Conservation (phyloP, 2,113 vertebrate genomes). For the Herpetotheres cachinnans region DNA sequence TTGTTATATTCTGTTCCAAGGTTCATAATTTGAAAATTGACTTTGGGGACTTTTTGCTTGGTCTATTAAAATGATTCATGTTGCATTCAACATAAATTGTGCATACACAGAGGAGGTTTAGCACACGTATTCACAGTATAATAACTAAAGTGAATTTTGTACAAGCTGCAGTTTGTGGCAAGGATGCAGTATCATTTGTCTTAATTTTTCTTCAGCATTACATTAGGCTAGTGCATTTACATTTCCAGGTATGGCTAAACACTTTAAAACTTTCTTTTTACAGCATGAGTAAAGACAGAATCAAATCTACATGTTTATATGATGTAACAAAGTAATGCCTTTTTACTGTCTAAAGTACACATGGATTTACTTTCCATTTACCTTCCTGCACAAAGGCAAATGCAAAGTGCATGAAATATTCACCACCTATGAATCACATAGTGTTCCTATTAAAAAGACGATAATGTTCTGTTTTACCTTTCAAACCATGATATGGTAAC, state of each 20-base stretch:
- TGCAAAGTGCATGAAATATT: conserved; percentile 92
- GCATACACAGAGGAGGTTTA: conserved; percentile 91
- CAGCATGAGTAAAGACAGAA: conserved; percentile 80
- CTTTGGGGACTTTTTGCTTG: conserved; percentile 85
- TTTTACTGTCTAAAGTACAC: conserved; percentile 90
- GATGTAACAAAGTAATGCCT: conserved; percentile 89
- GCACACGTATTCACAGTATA: conserved; percentile 77
- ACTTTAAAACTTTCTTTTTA: conserved; percentile 83
- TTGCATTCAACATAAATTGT: conserved; percentile 92
- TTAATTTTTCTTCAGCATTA: conserved; percentile 83
- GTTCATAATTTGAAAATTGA: conserved; percentile 89
- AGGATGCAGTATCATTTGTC: conserved; percentile 83
- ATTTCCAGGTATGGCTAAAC: conserved; percentile 82
- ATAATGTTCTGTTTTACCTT: conserved; percentile 55
- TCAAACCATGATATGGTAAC: conserved; percentile 26
- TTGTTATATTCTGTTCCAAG: conserved; percentile 82
- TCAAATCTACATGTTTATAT: conserved; percentile 94
- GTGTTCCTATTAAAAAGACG: conserved; percentile 67
- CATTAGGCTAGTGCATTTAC: conserved; percentile 81
- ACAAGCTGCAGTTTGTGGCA: conserved; percentile 81
- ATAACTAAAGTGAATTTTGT: conserved; percentile 86
- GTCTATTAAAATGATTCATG: conserved; percentile 99
- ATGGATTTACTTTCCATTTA: conserved; percentile 93
- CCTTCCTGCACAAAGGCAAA: conserved; percentile 81
- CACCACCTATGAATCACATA: conserved; percentile 70